Evolutionary conservation across 2,888 invertebrate species (phyloP), one percentile per base, ranked within the genome.

Genomic region (Lithophane leautieri): DNA sequence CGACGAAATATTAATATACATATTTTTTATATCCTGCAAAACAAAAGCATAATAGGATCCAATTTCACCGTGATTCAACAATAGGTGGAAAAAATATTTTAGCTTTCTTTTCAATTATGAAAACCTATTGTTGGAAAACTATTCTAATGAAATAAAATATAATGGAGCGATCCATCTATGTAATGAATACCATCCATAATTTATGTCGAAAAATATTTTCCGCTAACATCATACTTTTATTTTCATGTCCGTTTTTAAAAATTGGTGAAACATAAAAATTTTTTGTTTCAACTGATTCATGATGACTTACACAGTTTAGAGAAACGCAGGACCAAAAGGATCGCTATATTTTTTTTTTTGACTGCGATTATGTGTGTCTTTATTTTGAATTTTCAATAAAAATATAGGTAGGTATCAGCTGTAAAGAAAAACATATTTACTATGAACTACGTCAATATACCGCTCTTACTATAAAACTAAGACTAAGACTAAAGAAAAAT

Each of bases 21-120:
- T 34, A 12, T 16, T 14, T 42, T 56, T 61, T 14, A 56, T 25
- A 52, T 34, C 14, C 22, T 25, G 11, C 14, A 56, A 74, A 74
- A 70, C 66, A 62, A 70, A 19, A 60, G 42, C 54, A 70, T 74
- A 71, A 65, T 52, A 42, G 44, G 56, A 56, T 61, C 42, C 47
- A 69, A 68, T 72, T 72, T 71, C 25, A 52, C 58, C 40, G 16
- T 56, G 34, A 70, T 82, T 62, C 62, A 60, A 70, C 69, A 71
- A 81, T 62, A 40, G 34, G 19, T 61, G 28, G n/a, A 76, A 84
- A 81, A 50, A 66, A 82, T 66, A 70, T 69, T 84, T 75, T 44
- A 50, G 28, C 28, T 60, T 69, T 56, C 54, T 54, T 80, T 81
- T 42, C 54, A 84, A 67, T 84, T 72, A 76, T 34, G 11, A 62